Base-by-base conservation (phyloP, 2,888 invertebrate species). In the Rhingia rostrata region DNA sequence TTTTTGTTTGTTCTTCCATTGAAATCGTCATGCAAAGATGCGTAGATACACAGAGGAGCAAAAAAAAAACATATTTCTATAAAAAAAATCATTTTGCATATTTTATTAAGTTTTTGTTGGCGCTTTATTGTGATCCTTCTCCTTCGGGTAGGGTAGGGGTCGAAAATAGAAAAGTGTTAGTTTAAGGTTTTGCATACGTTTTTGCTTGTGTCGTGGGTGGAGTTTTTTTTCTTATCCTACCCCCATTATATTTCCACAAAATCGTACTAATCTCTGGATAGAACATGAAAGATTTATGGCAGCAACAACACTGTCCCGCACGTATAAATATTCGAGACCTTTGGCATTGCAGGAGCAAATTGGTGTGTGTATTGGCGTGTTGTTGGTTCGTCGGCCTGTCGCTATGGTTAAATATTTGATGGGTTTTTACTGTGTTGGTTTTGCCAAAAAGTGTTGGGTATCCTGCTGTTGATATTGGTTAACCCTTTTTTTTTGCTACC, bases 251-350 rank as follows among this genome's bases (percentile, higher is more conserved):
- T 83, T 82, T 73, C 37, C 78, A 58, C 58, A 83, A 79, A 83
- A 83, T 79, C 79, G 64, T 67, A 73, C 79, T 83, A 83, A 83
- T 83, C 79, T 74, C 79, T 79, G 63, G 79, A 79, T 79, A 74
- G 73, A 73, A 64, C 67, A 79, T 83, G 63, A 83, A 83, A 73
- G 79, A 83, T 83, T 83, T 79, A 83, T 83, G 73, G 61, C 58
- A 73, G 58, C 79, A 73, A 67, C 73, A 78, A 56, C 30, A 41
- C 41, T 10, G 9, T 10, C 9, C 41, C 56, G 60, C 63, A 54
- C 51, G 60, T 43, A 64, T 73, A 74, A 69, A 79, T 79, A 73
- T 79, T 67, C 56, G 45, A 58, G 73, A 78, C 63, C 83, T 56
- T 78, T 74, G 30, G 37, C 51, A 41, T 35, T 47, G n/a, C 22